phyloP scores from a whole-genome alignment of 2,113 vertebrate species.

The Numenius arquata region DNA sequence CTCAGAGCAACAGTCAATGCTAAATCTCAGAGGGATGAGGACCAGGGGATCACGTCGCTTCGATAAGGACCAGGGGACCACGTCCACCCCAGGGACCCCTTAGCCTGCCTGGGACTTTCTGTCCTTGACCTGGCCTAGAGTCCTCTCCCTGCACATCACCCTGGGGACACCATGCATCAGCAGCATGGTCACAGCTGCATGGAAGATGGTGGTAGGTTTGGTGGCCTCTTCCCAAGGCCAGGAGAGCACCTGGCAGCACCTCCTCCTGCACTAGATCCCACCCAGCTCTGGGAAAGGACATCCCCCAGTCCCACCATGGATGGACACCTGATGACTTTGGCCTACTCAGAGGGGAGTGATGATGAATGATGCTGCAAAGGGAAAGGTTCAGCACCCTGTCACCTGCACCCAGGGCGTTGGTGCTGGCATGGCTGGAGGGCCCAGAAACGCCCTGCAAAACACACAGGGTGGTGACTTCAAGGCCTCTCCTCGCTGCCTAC shows the following conservation, averaged over 20 bases:
- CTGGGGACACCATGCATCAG: background rate
- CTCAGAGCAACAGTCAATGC: background rate
- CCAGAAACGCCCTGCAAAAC: accelerated
- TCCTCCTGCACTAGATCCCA: background rate
- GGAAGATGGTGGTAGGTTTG: background rate
- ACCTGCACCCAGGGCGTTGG: background rate
- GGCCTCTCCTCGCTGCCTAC: background rate
- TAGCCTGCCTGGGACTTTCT: background rate
- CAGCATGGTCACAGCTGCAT: background rate
- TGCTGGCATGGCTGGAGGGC: background rate
- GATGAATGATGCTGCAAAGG: background rate
- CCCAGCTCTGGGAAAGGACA: background rate
- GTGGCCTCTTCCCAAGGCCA: background rate
- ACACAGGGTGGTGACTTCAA: background rate
- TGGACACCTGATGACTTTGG: background rate
- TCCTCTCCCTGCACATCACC: background rate
- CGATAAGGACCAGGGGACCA: background rate
- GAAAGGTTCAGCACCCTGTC: background rate
- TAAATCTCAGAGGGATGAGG: background rate
- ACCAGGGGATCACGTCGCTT: background rate
- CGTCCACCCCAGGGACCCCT: background rate
- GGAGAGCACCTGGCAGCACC: background rate
- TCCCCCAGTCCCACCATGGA: background rate
- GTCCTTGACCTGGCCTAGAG: background rate
- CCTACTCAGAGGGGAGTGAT: background rate